Conservation (phyloP, 2,797 vertebrate species). For the Valencia hispanica region DNA sequence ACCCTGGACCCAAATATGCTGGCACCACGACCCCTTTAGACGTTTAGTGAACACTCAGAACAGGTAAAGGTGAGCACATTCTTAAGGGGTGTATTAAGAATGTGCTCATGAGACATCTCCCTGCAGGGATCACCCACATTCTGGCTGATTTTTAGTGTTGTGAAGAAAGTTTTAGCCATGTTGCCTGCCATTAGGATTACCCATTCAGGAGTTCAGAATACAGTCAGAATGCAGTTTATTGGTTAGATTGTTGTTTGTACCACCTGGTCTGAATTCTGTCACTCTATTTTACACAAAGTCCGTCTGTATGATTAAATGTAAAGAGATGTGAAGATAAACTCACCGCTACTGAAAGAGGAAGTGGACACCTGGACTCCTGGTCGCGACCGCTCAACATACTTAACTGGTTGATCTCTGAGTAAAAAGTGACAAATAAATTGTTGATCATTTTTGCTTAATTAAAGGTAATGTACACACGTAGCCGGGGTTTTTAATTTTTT, state of each 20-base stretch:
- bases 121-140: no score
- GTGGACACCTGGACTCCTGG: slow-evolving; percentile 97
- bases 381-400: slow-evolving; percentile 95
- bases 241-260: not conserved
- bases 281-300: not conserved
- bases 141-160: no score
- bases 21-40: no score
- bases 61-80: no score
- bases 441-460: slow-evolving; percentile 1
- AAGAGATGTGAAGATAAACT: slow-evolving; percentile 27
- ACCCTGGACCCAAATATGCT: not conserved
- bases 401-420: slow-evolving; percentile 90
- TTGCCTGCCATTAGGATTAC: not conserved
- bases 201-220: no score
- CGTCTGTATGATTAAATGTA: not conserved
- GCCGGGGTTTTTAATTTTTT: no score
- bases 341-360: slow-evolving; percentile 97
- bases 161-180: not conserved
- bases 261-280: not conserved
- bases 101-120: no score
- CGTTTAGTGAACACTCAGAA: no score
- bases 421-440: not conserved
- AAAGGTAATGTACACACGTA: no score
- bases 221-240: no score
- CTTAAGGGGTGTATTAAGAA: no score